Evolutionary conservation across 1,140 invertebrate genomes (phyloP).

Genomic region (Melanaphis sacchari): DNA sequence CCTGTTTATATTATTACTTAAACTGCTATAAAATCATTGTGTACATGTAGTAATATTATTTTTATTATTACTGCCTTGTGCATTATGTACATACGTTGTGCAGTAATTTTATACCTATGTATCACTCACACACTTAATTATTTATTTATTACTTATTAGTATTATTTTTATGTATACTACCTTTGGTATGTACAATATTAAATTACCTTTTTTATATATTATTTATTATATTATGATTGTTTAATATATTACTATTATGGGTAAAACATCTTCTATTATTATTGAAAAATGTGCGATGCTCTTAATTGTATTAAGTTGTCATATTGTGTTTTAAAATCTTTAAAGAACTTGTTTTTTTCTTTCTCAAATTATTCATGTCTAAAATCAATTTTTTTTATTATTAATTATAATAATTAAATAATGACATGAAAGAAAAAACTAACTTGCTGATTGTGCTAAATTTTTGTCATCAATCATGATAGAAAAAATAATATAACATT

Average conservation of each 20-base stretch:
- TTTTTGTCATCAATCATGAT: not conserved
- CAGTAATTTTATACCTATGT: not conserved
- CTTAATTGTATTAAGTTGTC: not conserved
- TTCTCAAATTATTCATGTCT: not conserved
- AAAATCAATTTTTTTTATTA: too few species aligned
- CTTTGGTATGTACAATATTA: not conserved
- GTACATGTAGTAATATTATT: not conserved
- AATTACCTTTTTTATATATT: not conserved
- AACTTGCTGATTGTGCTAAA: not conserved
- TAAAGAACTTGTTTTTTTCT: not conserved
- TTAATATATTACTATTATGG: constrained; percentile 28
- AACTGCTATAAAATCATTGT: not conserved
- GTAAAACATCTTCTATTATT: not conserved
- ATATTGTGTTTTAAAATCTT: not conserved
- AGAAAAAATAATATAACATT: not conserved
- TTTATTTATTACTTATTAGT: not conserved
- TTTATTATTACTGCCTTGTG: not conserved
- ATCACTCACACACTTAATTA: not conserved
- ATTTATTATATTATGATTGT: constrained; percentile 21
- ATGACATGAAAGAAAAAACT: not conserved
- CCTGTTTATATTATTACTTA: not conserved
- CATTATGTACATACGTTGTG: not conserved
- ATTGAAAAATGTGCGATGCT: not conserved
- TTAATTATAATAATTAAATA: too few species aligned
- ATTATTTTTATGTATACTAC: constrained; percentile 12